A percentile compares a stretch with the other conserved stretches of the same genome.
Evolutionary conservation across 2,888 invertebrate genomes (phyloP).

Genomic region (Blastobasis lacticolella): DNA sequence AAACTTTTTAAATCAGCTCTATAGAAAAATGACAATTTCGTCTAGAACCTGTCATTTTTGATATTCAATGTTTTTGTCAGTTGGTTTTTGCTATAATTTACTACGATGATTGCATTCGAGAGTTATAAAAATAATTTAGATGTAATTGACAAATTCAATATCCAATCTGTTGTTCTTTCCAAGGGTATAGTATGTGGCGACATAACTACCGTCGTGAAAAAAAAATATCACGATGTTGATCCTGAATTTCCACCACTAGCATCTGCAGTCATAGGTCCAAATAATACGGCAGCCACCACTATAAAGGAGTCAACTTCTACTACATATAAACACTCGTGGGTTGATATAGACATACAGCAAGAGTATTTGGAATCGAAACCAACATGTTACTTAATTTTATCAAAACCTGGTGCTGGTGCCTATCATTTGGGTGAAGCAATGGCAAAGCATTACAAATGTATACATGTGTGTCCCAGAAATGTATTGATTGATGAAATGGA

Average conservation of each 20-base stretch:
- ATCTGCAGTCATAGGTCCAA: constrained; percentile 45
- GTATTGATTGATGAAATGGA: constrained; percentile 74
- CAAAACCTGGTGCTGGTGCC: constrained; percentile 73
- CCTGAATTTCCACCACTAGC: constrained; percentile 31
- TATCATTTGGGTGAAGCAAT: constrained; percentile 69
- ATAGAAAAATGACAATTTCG: too few species aligned
- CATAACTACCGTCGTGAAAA: constrained; percentile 21
- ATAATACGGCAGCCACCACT: constrained; percentile 48
- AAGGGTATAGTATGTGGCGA: constrained; percentile 33
- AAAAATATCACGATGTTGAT: constrained; percentile 1
- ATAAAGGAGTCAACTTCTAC: not conserved
- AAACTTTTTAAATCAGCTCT: too few species aligned
- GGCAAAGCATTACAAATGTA: constrained; percentile 71
- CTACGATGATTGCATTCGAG: constrained; percentile 31
- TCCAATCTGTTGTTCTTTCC: constrained; percentile 25
- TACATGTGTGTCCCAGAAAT: constrained; percentile 73
- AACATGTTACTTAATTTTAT: constrained; percentile 72
- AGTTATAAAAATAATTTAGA: constrained; percentile 32
- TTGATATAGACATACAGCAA: constrained; percentile 67
- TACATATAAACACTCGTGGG: constrained; percentile 40
- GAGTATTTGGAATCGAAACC: constrained; percentile 65
- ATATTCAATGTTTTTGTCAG: too few species aligned
- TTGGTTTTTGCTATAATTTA: not conserved
- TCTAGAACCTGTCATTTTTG: too few species aligned
- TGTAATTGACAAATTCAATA: constrained; percentile 30